phyloP scores from a whole-genome alignment of 2,797 vertebrate species.

The Diglossa cyanea region DNA sequence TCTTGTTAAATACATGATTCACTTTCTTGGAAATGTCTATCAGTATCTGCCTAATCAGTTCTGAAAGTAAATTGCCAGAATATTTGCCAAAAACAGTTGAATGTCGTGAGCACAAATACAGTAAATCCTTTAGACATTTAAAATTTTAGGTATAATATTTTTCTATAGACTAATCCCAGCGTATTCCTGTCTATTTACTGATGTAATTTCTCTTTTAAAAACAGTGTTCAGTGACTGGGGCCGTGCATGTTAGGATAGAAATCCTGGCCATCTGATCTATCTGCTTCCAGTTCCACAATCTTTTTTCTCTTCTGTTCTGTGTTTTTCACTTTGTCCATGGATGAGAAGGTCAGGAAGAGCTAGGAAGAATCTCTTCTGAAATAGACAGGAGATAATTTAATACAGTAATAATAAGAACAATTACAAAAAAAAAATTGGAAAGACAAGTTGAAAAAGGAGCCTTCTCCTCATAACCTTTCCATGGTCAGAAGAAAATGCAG shows the following conservation, averaged over 20 bases:
- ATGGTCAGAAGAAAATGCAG: neutral
- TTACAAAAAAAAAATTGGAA: too few relatives aligned
- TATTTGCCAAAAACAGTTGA: neutral
- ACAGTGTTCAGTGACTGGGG: neutral
- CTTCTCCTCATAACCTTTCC: neutral
- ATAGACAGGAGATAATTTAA: neutral
- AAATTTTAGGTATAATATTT: neutral
- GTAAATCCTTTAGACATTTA: neutral
- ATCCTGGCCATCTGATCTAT: fast-evolving
- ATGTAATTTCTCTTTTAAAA: neutral
- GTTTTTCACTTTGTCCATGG: neutral
- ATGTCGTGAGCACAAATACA: neutral
- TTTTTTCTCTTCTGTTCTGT: neutral
- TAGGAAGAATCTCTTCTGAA: neutral
- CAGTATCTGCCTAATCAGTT: neutral
- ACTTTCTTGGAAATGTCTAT: neutral
- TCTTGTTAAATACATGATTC: neutral
- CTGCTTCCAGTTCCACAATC: neutral
- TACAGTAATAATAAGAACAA: neutral
- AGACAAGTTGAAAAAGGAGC: neutral
- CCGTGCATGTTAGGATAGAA: neutral
- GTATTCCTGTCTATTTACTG: neutral
- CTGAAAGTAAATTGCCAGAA: neutral
- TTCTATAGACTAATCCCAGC: neutral
- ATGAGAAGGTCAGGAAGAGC: neutral